A percentile compares a stretch with the other conserved stretches of the same genome.
phyloP scores from a whole-genome alignment of 1,140 invertebrate species.

The Euglossa dilemma region DNA sequence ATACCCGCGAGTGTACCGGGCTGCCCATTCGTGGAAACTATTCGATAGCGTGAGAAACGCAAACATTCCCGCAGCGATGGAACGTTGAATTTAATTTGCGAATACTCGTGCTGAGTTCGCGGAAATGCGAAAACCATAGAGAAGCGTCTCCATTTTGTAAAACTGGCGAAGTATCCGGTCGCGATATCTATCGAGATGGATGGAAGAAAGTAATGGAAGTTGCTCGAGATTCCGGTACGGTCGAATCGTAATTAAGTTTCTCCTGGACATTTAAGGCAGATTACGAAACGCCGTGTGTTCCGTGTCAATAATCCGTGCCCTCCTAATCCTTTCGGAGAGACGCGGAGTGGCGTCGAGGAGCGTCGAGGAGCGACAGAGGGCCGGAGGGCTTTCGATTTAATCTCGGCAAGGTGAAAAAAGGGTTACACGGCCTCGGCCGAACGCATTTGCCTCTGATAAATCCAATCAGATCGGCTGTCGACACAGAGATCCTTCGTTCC shows the following conservation, averaged over 20 bases:
- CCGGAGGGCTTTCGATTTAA: slow-evolving; percentile 56
- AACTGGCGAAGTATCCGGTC: too few relatives aligned
- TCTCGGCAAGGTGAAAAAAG: slow-evolving; percentile 57
- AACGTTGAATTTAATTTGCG: background rate
- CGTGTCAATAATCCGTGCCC: slow-evolving; percentile 33
- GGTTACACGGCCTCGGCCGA: slow-evolving; percentile 34
- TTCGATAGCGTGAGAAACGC: slow-evolving; percentile 21
- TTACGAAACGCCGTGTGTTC: slow-evolving; percentile 28
- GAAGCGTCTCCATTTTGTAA: too few relatives aligned
- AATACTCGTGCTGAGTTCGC: background rate
- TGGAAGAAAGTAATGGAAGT: background rate
- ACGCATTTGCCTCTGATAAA: slow-evolving; percentile 69
- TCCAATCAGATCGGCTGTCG: slow-evolving; percentile 72
- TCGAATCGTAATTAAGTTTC: slow-evolving; percentile 49
- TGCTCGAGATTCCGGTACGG: background rate
- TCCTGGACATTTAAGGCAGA: slow-evolving; percentile 33
- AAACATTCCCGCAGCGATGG: background rate
- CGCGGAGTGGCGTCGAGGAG: background rate
- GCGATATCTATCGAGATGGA: background rate
- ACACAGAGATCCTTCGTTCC: slow-evolving; percentile 43
- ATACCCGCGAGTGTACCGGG: background rate
- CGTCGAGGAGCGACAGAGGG: background rate
- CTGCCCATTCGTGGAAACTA: slow-evolving; percentile 3
- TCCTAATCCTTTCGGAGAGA: slow-evolving; percentile 20
- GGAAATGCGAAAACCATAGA: background rate